Conservation (phyloP, 2,888 invertebrate genomes). For the Cantharis nigra region DNA sequence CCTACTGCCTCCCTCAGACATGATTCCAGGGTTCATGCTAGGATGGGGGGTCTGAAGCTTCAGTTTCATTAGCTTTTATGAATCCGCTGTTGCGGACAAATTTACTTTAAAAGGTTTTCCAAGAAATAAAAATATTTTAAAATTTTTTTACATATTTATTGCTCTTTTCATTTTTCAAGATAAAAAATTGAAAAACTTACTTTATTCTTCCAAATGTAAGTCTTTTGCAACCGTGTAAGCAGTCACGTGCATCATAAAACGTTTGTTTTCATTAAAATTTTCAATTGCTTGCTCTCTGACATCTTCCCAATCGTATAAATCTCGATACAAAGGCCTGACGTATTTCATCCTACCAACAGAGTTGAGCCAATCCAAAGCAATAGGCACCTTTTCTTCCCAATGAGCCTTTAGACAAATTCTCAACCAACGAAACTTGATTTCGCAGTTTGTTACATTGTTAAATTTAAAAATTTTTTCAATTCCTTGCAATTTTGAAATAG, state of each 20-base stretch:
- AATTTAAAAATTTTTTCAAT: conserved; percentile 71
- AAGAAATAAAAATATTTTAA: neutral
- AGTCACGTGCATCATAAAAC: conserved; percentile 84
- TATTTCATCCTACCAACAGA: conserved; percentile 91
- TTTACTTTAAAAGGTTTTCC: neutral
- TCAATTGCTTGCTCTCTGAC: conserved; percentile 69
- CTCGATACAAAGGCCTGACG: conserved; percentile 85
- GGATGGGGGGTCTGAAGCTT: no score
- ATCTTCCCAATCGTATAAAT: conserved; percentile 79
- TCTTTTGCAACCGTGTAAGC: conserved; percentile 77
- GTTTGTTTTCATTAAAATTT: conserved; percentile 71
- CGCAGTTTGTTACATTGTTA: conserved; percentile 70
- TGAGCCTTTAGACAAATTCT: conserved; percentile 76
- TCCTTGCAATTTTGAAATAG: conserved; percentile 62
- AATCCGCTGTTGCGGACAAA: no score
- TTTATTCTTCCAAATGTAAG: conserved; percentile 59
- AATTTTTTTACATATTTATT: neutral
- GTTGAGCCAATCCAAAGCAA: conserved; percentile 78
- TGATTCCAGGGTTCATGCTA: no score
- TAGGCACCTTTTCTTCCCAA: conserved; percentile 68
- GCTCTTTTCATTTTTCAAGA: neutral
- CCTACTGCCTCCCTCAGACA: no score
- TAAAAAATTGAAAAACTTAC: neutral
- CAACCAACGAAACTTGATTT: conserved; percentile 80
- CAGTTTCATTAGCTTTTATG: no score